Evolutionary conservation across 2,797 vertebrate species (phyloP), one percentile per base, ranked within the genome.

Genomic region (Neosalanx taihuensis): DNA sequence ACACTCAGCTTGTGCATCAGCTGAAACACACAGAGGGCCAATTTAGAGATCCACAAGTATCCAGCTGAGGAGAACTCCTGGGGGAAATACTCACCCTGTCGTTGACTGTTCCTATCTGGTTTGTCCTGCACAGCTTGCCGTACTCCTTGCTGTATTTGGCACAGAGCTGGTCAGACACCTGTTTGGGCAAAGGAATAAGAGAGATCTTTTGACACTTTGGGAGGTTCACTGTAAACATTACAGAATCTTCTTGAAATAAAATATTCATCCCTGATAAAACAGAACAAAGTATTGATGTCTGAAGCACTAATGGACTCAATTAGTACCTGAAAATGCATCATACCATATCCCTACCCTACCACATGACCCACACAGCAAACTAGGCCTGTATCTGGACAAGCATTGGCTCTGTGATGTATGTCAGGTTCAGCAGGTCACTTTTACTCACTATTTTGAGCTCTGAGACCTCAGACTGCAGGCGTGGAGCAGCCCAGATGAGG

Each of bases 91-190:
- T 18, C 93, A 98, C 97, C 94, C 96, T 92, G 75, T 98, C 95
- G 1, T 99, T 99, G 81, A 99, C 97, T 4, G 98, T 99, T 81
- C 96, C 96, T 69, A 98, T 99, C 89, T 99, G 97, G 91, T 99
- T 99, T 84, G 95, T 96, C 86, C 95, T 94, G 86, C 97, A 99
- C 49, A 99, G 91, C 86, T 98, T 98, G 83, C 97, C 97, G 6
- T 99, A 99, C 82, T 99, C 97, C 83, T 99, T 99, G 90, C 97
- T 99, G 78, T 99, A 99, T 89, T 99, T 99, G 81, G 96, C 94
- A 87, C 97, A 99, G 9, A 99, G 92, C 79, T 99, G 97, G 76
- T 97, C 98, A 70, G 97, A 95, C 70, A 99, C 97, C 97, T 99
- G 83, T 30, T 81, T 77, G 51, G 78, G 33, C 37, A 71, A 64